Base-by-base conservation (phyloP, 2,888 invertebrate species). In the Arrhopalites spinosus region DNA sequence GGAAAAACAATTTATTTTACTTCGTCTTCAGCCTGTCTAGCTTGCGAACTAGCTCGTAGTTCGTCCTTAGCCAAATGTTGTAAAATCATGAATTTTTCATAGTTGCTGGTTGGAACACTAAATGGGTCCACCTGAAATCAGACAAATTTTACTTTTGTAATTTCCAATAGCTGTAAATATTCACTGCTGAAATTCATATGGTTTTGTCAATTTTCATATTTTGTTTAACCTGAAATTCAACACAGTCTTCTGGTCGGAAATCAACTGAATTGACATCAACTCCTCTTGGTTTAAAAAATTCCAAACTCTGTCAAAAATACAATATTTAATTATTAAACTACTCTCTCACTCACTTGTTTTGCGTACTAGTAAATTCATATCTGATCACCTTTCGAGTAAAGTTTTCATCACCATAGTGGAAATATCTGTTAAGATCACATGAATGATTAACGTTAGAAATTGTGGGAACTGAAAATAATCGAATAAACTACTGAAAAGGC, bases 391-490 rank as follows among this genome's bases (percentile, higher is more conserved):
- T 77, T 56, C 82, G 47, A 0, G 80, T 80, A 20, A 78, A 77
- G 67, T 78, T 75, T 45, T 80, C 81, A 61, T 79, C 78, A 7
- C 77, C 77, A 56, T 81, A 81, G 36, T 82, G 81, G 73, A 79
- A 82, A 36, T 78, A n/a, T n/a, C n/a, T n/a, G n/a, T n/a, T n/a
- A n/a, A n/a, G n/a, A n/a, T n/a, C n/a, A n/a, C n/a, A n/a, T n/a
- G n/a, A n/a, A n/a, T n/a, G n/a, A n/a, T n/a, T n/a, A n/a, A n/a
- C n/a, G n/a, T n/a, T n/a, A n/a, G n/a, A n/a, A n/a, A n/a, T n/a
- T n/a, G n/a, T n/a, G n/a, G n/a, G n/a, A n/a, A n/a, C n/a, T n/a
- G n/a, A n/a, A n/a, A n/a, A n/a, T n/a, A n/a, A n/a, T n/a, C n/a
- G n/a, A n/a, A n/a, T n/a, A n/a, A n/a, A n/a, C n/a, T n/a, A n/a